Evolutionary conservation across 2,888 invertebrate species (phyloP).

Genomic region (Frankliniella fusca): DNA sequence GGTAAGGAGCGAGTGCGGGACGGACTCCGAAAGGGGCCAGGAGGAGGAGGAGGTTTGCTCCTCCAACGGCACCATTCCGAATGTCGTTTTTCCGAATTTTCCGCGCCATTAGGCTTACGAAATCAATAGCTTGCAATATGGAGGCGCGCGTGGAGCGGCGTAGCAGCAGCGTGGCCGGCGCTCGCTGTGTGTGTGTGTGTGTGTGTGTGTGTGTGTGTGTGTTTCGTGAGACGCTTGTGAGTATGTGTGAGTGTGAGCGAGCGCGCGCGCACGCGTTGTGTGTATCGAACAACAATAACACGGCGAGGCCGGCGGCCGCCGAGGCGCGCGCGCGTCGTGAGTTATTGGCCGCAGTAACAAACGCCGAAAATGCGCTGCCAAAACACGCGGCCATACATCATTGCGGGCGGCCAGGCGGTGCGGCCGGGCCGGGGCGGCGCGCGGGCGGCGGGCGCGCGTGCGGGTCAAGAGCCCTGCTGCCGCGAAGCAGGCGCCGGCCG

Average conservation of each 20-base stretch:
- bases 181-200: background rate
- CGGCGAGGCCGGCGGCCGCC: too few species aligned
- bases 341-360: slow-evolving; percentile 22
- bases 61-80: background rate
- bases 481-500: too few species aligned
- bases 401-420: background rate
- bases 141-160: background rate
- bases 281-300: background rate
- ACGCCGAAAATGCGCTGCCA: slow-evolving; percentile 25
- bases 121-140: slow-evolving; percentile 10
- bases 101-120: slow-evolving; percentile 4
- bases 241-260: too few species aligned
- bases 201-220: background rate
- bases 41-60: background rate
- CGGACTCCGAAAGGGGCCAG: too few species aligned
- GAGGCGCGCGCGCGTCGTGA: background rate
- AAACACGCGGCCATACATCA: slow-evolving; percentile 19
- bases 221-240: background rate
- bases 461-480: background rate
- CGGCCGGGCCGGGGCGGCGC: background rate
- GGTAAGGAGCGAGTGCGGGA: too few species aligned
- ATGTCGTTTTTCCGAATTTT: slow-evolving; percentile 13
- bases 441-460: background rate
- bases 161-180: background rate
- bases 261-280: too few species aligned